Evolutionary conservation across 2,113 vertebrate species (phyloP), one percentile per base, ranked within the genome.

Genomic region (Lepus europaeus): DNA sequence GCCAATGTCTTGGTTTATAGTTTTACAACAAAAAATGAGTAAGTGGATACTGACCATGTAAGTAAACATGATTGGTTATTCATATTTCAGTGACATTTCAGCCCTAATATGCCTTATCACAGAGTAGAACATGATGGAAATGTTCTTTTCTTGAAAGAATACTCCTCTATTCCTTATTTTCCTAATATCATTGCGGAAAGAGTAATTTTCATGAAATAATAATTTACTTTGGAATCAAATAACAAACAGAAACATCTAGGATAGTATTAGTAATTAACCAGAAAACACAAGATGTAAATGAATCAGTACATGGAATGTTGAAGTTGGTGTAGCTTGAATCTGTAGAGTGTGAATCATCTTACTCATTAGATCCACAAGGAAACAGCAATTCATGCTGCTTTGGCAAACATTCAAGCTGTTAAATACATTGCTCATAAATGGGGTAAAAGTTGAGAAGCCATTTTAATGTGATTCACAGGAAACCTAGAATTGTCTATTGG

Each of bases 401-500:
- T 83, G 86, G 49, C 56, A 72, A 79, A 64, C 70, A 36, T 36
- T 91, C 74, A 92, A 76, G n/a, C 59, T 79, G 79, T 25, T 59
- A 53, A 49, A 59, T 80, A 90, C 13, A 68, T 29, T 69, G 63
- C 16, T 91, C 31, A 56, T n/a, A 81, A 79, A 77, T 61, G 33
- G 68, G 90, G 39, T 59, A 49, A 78, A 83, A 69, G 49, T 88
- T 73, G 23, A 84, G 92, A 84, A 87, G 64, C 5, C 22, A 69
- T 25, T 77, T 90, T 87, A 33, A 90, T 33, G 16, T 78, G 36
- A 83, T 49, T 20, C 45, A 90, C 9, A 88, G 77, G 29, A 76
- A 92, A 69, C 59, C 51, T 80, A 25, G 39, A 83, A 63, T 88
- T 92, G 77, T 92, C 49, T 92, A 9, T 64, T 90, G 83, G 25